A percentile compares a stretch with the other conserved stretches of the same genome.
phyloP scores from a whole-genome alignment of 92 coral and sea anemone species.

The Epizoanthus fatuus region DNA sequence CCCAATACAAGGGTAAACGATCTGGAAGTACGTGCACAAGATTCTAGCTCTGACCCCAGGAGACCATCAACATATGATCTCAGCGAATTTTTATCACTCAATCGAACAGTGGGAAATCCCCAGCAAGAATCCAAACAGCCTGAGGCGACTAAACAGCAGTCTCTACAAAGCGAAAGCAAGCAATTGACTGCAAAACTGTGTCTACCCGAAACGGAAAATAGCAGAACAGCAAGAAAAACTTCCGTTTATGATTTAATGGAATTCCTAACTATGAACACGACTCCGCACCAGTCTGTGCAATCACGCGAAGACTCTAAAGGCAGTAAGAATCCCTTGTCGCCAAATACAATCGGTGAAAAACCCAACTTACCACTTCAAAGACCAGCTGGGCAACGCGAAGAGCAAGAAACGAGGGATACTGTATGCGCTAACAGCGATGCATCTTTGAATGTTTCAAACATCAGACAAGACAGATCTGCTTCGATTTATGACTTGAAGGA shows the following conservation, averaged over 20 bases:
- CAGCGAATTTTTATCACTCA: slow-evolving; percentile 79
- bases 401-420: not conserved
- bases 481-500: slow-evolving; percentile 81
- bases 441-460: not conserved
- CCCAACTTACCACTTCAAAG: not conserved
- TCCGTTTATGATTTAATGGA: slow-evolving; percentile 84
- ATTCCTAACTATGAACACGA: slow-evolving; percentile 57
- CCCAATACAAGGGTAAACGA: not conserved
- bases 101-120: not conserved
- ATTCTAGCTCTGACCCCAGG: slow-evolving; percentile 32
- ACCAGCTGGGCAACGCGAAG: not conserved
- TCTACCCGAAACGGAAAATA: not conserved
- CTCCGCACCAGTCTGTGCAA: slow-evolving; percentile 31
- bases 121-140: not conserved
- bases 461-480: slow-evolving; percentile 13
- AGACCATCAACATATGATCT: slow-evolving; percentile 80
- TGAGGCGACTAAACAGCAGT: not conserved
- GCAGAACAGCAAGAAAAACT: slow-evolving; percentile 47
- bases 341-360: not conserved
- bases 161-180: not conserved
- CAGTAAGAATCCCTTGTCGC: not conserved
- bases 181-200: not conserved
- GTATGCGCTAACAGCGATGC: not conserved
- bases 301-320: slow-evolving; percentile 16
- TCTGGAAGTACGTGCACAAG: slow-evolving; percentile 9